A percentile compares a stretch with the other conserved stretches of the same genome.
These are phyloP conservation scores for Eudyptes chrysolophus DNA, from an alignment of 2,113 vertebrate genomes.

Conservation along the genomic window DNA sequence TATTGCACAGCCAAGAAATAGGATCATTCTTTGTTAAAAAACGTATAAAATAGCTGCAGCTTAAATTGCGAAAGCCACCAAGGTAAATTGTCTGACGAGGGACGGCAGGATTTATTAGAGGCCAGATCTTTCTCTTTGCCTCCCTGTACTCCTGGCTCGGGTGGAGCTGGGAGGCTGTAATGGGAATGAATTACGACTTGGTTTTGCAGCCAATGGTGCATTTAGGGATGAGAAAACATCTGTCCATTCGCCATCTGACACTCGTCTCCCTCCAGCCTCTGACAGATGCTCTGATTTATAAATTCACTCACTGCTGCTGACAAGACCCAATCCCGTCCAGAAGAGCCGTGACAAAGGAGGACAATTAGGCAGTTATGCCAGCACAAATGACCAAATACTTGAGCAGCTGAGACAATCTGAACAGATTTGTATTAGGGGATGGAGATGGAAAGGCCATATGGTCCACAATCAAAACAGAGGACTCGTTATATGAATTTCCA, in stretches of 20 bases:
- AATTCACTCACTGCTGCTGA: not conserved
- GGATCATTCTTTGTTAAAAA: not conserved
- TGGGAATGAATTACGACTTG: not conserved
- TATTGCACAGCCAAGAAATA: too few species aligned
- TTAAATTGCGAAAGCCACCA: not conserved
- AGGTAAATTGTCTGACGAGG: not conserved
- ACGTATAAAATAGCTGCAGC: not conserved
- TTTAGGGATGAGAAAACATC: not conserved
- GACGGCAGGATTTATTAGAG: not conserved
- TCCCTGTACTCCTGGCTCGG: rapidly evolving
- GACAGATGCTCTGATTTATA: not conserved
- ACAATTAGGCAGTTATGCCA: not conserved
- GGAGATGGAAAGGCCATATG: not conserved
- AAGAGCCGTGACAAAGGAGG: not conserved
- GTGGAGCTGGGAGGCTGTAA: not conserved
- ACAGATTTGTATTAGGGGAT: not conserved
- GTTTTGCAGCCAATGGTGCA: not conserved
- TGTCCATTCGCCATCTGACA: not conserved
- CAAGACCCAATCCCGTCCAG: not conserved
- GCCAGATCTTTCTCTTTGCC: not conserved
- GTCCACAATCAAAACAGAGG: not conserved
- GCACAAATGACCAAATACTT: not conserved
- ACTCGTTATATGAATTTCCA: not conserved
- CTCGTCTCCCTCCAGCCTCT: not conserved
- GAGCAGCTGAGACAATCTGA: constrained; percentile 6